A percentile compares a stretch with the other conserved stretches of the same genome.
Evolutionary conservation across 2,888 invertebrate species (phyloP).

Genomic region (Abrostola tripartita): DNA sequence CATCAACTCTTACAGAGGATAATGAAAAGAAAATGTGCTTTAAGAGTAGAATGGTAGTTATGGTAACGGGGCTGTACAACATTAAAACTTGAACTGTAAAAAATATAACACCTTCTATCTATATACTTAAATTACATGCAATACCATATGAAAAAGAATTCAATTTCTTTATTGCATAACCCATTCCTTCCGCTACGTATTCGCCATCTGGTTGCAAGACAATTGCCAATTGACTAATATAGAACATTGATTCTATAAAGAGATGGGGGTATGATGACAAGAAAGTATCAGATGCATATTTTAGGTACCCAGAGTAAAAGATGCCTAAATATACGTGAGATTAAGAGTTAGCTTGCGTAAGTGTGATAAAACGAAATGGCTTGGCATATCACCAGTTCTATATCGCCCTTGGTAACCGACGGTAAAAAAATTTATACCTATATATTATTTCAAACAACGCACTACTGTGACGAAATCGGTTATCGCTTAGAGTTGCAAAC

Average conservation of each 20-base stretch:
- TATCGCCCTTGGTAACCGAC: conserved; percentile 50
- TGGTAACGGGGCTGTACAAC: too few relatives aligned
- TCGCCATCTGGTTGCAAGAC: neutral
- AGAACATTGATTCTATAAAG: neutral
- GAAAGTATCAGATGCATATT: too few relatives aligned
- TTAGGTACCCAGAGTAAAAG: neutral
- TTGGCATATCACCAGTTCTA: conserved; percentile 56
- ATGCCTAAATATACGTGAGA: conserved; percentile 14
- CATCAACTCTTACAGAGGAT: too few relatives aligned
- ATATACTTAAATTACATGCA: too few relatives aligned
- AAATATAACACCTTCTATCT: too few relatives aligned
- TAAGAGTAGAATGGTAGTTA: too few relatives aligned
- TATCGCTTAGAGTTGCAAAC: conserved; percentile 7
- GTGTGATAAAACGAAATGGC: conserved; percentile 38
- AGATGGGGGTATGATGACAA: too few relatives aligned
- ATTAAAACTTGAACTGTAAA: too few relatives aligned
- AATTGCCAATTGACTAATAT: conserved; percentile 2
- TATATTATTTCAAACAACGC: conserved; percentile 11
- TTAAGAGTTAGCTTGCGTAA: conserved; percentile 26
- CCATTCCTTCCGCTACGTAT: neutral
- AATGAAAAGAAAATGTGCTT: too few relatives aligned
- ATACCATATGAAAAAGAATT: too few relatives aligned
- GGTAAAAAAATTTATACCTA: conserved; percentile 38
- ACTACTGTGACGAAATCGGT: conserved; percentile 31
- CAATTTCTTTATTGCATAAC: too few relatives aligned